A percentile compares a stretch with the other conserved stretches of the same genome.
Evolutionary conservation across 2,797 vertebrate species (phyloP).

Genomic region (Cryptoblepharus egeriae): DNA sequence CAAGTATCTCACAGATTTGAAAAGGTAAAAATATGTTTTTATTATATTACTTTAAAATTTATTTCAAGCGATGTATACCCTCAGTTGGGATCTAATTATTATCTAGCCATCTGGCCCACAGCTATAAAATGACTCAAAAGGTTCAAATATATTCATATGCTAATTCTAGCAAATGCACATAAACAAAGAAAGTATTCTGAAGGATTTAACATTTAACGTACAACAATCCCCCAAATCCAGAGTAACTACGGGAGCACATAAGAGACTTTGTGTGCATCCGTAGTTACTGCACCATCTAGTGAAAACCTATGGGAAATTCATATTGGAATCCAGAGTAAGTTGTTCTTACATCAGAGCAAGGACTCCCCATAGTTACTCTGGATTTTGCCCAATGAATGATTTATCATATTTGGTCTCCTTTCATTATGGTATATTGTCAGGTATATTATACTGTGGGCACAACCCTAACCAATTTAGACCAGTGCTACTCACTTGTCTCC

Average conservation of each 20-base stretch:
- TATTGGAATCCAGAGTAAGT: no score
- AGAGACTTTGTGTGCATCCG: no score
- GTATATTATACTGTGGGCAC: constrained; percentile 19
- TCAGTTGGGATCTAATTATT: not conserved
- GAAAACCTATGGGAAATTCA: no score
- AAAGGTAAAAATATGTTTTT: constrained; percentile 73
- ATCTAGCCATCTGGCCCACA: not conserved
- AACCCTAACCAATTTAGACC: no score
- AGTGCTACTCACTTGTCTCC: no score
- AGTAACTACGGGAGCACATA: no score
- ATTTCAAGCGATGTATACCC: not conserved
- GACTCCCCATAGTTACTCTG: no score
- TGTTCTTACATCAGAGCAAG: no score
- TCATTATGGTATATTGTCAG: not conserved
- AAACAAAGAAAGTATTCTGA: constrained; percentile 1
- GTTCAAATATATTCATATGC: not conserved
- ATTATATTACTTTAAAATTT: constrained; percentile 20
- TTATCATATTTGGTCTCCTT: constrained; percentile 10
- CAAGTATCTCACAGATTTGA: constrained; percentile 80
- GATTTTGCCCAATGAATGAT: not conserved
- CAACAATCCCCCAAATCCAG: no score
- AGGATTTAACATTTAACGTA: no score
- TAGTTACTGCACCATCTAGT: no score
- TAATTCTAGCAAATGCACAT: not conserved
- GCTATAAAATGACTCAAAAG: not conserved